A percentile compares a stretch with the other conserved stretches of the same genome.
Conservation (phyloP, 2,797 vertebrate genomes). For the Monodelphis domestica region DNA sequence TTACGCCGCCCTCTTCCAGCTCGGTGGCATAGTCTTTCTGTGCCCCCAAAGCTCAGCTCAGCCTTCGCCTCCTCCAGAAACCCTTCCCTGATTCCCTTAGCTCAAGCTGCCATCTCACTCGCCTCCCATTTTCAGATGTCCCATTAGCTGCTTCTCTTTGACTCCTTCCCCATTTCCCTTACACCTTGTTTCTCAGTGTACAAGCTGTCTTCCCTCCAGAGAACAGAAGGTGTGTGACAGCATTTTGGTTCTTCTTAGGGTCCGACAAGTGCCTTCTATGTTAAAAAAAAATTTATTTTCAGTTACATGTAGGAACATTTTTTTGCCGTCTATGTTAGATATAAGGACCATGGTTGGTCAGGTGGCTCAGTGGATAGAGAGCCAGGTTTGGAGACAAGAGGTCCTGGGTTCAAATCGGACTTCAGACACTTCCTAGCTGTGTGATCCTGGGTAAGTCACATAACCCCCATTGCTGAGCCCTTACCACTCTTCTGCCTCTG, state of each 20-base stretch:
- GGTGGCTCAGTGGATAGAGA: too few relatives aligned
- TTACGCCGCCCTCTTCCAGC: neutral
- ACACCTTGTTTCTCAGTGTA: neutral
- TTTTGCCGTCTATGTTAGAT: too few relatives aligned
- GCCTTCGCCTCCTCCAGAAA: neutral
- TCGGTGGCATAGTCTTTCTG: neutral
- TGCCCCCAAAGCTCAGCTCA: neutral
- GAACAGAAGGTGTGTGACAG: neutral
- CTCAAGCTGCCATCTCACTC: neutral
- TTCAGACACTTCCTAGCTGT: too few relatives aligned
- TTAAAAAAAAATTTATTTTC: too few relatives aligned
- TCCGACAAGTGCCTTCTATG: neutral
- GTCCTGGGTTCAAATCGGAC: too few relatives aligned
- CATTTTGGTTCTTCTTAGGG: neutral
- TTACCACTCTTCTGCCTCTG: too few relatives aligned
- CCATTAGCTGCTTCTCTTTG: neutral
- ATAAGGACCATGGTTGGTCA: too few relatives aligned
- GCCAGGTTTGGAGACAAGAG: too few relatives aligned
- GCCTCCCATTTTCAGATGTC: neutral
- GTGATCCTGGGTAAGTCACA: too few relatives aligned
- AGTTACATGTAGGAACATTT: too few relatives aligned
- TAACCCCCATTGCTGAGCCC: too few relatives aligned
- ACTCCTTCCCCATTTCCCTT: neutral
- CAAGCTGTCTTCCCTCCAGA: neutral
- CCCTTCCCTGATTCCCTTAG: neutral